These are phyloP conservation scores for Sarcophaga peregrina DNA, from an alignment of 1,140 invertebrate species.

Conservation along the genomic window DNA sequence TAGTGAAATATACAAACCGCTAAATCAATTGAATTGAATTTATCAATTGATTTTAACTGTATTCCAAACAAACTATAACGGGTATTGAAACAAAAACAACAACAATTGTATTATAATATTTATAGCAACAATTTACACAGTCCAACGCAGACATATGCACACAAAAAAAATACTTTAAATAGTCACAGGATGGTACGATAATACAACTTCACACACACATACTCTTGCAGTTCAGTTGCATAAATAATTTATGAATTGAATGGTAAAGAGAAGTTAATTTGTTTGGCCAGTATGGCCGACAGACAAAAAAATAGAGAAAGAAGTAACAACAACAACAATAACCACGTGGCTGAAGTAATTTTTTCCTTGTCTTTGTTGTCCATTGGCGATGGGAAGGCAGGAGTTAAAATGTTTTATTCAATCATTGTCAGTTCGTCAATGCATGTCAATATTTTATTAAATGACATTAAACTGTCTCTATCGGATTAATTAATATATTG, in stretches of 20 bases:
- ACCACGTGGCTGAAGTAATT: neutral
- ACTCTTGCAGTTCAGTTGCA: neutral
- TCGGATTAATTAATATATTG: conserved; percentile 67
- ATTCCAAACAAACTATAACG: conserved; percentile 45
- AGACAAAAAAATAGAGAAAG: neutral
- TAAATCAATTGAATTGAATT: conserved; percentile 67
- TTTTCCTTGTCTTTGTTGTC: too few relatives aligned
- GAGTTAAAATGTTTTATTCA: conserved; percentile 51
- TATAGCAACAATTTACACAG: too few relatives aligned
- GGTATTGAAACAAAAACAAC: neutral
- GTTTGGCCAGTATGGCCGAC: neutral
- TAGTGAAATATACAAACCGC: conserved; percentile 51
- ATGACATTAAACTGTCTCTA: conserved; percentile 67
- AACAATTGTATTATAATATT: too few relatives aligned
- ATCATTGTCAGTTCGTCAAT: conserved; percentile 56
- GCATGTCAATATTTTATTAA: conserved; percentile 67
- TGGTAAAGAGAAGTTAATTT: conserved; percentile 12
- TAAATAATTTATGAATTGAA: neutral
- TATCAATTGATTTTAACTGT: conserved; percentile 67
- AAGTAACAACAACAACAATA: neutral
- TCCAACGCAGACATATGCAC: neutral
- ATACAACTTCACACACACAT: neutral
- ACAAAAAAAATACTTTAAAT: neutral
- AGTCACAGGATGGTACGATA: too few relatives aligned
- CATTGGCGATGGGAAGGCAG: conserved; percentile 16